Percentiles rank a stretch among this genome's conserved stretches.
phyloP scores from a whole-genome alignment of 2,888 invertebrate species.

The Drosophila melanosoma region DNA sequence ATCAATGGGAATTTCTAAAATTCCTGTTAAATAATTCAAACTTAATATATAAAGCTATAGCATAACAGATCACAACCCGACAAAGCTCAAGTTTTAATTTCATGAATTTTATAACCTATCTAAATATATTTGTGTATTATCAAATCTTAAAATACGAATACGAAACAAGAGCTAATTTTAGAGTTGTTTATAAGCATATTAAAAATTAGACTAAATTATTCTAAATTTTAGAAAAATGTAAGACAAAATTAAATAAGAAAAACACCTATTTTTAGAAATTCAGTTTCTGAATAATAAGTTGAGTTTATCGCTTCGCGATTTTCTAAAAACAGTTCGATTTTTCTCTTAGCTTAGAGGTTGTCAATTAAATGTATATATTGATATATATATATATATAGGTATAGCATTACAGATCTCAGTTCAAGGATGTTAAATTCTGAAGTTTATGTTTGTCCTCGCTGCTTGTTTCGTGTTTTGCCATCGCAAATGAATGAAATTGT shows the following conservation, averaged over 20 bases:
- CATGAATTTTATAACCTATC: too few relatives aligned
- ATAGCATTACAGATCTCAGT: not conserved
- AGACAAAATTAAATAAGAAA: not conserved
- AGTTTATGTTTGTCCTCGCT: constrained; percentile 10
- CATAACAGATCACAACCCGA: too few relatives aligned
- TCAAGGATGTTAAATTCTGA: constrained; percentile 9
- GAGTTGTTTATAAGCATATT: too few relatives aligned
- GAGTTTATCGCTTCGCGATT: not conserved
- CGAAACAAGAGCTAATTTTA: too few relatives aligned
- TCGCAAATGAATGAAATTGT: constrained; percentile 38
- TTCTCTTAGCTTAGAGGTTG: not conserved
- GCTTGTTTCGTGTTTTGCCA: constrained; percentile 14
- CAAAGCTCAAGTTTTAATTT: too few relatives aligned
- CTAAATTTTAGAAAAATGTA: not conserved
- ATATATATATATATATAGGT: not conserved
- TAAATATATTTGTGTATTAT: too few relatives aligned
- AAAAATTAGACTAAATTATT: not conserved
- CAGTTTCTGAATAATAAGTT: not conserved
- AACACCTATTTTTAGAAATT: not conserved
- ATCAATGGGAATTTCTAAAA: too few relatives aligned
- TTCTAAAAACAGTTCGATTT: not conserved
- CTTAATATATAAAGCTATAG: too few relatives aligned
- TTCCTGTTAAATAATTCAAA: too few relatives aligned
- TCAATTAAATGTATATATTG: not conserved
- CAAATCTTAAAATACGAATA: too few relatives aligned